phyloP scores from a whole-genome alignment of 2,113 vertebrate species.

The Leucosticte australis region DNA sequence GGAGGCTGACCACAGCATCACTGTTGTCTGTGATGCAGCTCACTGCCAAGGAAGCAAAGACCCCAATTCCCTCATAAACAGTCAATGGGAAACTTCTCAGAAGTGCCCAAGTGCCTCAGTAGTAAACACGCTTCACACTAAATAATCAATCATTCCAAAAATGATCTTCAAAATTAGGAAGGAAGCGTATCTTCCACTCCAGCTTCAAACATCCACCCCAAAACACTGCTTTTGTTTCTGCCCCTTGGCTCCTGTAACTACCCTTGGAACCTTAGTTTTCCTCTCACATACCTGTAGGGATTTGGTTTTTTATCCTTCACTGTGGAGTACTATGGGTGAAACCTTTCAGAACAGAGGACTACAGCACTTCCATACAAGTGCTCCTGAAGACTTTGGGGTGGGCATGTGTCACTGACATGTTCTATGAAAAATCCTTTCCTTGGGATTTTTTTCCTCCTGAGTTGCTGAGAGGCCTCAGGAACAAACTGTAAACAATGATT shows the following conservation, averaged over 20 bases:
- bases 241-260: neutral
- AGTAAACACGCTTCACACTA: neutral
- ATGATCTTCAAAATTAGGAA: neutral
- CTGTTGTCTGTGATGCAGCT: neutral
- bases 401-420: too few relatives aligned
- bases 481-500: too few relatives aligned
- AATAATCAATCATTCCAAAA: neutral
- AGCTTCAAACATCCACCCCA: neutral
- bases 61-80: neutral
- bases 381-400: rapidly evolving
- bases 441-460: too few relatives aligned
- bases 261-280: neutral
- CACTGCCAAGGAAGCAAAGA: neutral
- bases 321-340: neutral
- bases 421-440: too few relatives aligned
- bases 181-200: neutral
- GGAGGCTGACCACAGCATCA: neutral
- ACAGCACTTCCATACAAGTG: neutral
- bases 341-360: neutral
- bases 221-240: neutral
- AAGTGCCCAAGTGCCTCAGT: neutral
- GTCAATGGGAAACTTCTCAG: neutral
- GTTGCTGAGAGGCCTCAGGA: too few relatives aligned
- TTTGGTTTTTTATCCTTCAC: neutral
- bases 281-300: rapidly evolving